phyloP scores from a whole-genome alignment of 2,888 invertebrate species.

The Diplolepis rosae region DNA sequence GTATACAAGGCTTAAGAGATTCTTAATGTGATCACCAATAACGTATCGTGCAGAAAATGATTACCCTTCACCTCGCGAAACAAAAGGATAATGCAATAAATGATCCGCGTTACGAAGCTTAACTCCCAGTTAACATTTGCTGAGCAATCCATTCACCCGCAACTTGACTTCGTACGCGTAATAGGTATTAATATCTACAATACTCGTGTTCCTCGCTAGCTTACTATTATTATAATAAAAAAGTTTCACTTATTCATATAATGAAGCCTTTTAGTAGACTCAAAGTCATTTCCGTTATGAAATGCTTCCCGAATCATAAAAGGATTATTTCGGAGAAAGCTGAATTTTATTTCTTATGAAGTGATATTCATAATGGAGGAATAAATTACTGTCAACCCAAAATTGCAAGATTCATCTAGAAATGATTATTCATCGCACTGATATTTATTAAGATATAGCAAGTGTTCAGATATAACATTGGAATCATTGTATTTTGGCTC shows the following conservation, averaged over 20 bases:
- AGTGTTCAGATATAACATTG: too few species aligned
- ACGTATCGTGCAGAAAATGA: slow-evolving; percentile 56
- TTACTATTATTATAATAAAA: neutral
- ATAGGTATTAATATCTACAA: neutral
- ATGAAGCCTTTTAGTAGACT: neutral
- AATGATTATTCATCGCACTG: too few species aligned
- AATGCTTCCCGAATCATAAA: neutral
- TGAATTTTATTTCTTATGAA: neutral
- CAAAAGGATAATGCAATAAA: slow-evolving; percentile 58
- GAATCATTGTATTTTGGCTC: too few species aligned
- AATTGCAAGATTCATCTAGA: too few species aligned
- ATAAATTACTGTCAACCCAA: too few species aligned
- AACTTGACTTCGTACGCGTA: neutral
- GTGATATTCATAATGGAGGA: too few species aligned
- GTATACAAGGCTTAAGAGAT: slow-evolving; percentile 43
- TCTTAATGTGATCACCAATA: slow-evolving; percentile 50
- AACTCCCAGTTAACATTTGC: slow-evolving; percentile 24
- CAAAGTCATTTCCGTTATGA: neutral
- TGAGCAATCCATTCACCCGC: slow-evolving; percentile 44
- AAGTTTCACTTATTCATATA: slow-evolving; percentile 6
- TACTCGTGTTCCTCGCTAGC: neutral
- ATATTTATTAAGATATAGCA: too few species aligned
- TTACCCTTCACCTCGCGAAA: slow-evolving; percentile 61
- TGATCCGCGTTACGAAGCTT: neutral
- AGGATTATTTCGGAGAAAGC: neutral